A percentile compares a stretch with the other conserved stretches of the same genome.
Conservation (phyloP, 1,140 invertebrate genomes). For the Heliconius melpomene region DNA sequence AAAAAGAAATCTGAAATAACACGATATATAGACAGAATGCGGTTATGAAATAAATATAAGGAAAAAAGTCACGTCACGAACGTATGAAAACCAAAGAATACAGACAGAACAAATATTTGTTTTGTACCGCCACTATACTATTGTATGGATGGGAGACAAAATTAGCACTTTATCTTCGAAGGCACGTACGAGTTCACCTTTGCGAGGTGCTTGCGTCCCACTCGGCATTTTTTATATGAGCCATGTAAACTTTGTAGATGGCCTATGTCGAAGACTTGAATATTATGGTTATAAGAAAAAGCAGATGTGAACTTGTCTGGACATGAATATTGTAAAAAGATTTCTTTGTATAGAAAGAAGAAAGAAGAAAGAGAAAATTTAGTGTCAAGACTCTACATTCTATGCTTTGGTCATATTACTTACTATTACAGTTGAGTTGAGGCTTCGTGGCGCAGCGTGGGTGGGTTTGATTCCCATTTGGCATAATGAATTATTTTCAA, state of each 20-base stretch:
- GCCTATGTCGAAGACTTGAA: not conserved
- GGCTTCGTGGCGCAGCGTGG: no score
- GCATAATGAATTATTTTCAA: no score
- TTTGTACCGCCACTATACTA: not conserved
- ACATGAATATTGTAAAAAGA: no score
- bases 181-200: slow-evolving; percentile 6
- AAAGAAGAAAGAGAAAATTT: no score
- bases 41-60: not conserved
- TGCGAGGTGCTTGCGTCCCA: not conserved
- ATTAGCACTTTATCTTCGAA: slow-evolving; percentile 8
- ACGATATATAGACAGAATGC: no score
- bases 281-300: not conserved
- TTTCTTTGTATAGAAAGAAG: no score
- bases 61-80: not conserved
- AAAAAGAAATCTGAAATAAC: no score
- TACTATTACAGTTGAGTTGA: no score
- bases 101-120: not conserved
- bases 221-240: slow-evolving; percentile 1
- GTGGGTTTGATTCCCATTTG: no score
- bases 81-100: not conserved
- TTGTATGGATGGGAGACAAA: not conserved
- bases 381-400: no score
- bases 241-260: not conserved
- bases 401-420: no score
- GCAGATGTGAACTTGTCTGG: no score